Conservation (phyloP, 2,888 invertebrate genomes). For the Patella ulyssiponensis region DNA sequence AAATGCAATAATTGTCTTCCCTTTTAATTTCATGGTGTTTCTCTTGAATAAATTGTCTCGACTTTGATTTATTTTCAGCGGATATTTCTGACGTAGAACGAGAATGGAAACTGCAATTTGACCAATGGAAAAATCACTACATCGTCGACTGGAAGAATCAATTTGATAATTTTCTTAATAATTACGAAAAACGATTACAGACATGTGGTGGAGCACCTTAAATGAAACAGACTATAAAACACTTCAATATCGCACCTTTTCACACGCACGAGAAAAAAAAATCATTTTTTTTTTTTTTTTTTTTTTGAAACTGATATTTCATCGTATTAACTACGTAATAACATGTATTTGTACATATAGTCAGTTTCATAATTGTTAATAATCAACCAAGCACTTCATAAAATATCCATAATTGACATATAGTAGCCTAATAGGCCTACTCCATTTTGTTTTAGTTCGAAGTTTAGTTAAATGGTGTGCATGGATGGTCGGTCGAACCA, state of each 20-base stretch:
- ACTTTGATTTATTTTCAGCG: conserved; percentile 52
- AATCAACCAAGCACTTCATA: not conserved
- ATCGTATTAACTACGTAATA: too few species aligned
- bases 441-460: too few species aligned
- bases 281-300: too few species aligned
- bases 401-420: not conserved
- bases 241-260: too few species aligned
- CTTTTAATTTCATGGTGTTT: not conserved
- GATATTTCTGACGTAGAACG: conserved; percentile 65
- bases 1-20: not conserved
- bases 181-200: conserved; percentile 44
- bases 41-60: not conserved
- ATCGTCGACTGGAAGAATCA: conserved; percentile 69
- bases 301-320: too few species aligned
- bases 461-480: too few species aligned
- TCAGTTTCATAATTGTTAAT: conserved; percentile 5
- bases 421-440: too few species aligned
- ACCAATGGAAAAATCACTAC: conserved; percentile 69
- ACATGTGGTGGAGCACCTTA: conserved; percentile 32
- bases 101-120: conserved; percentile 70
- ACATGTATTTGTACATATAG: conserved; percentile 1
- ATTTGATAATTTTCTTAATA: conserved; percentile 65
- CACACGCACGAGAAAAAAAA: too few species aligned
- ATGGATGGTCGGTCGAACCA: too few species aligned
- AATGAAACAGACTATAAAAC: not conserved